These are phyloP conservation scores for Salminus brasiliensis DNA, from an alignment of 2,113 vertebrate species.

Conservation along the genomic window DNA sequence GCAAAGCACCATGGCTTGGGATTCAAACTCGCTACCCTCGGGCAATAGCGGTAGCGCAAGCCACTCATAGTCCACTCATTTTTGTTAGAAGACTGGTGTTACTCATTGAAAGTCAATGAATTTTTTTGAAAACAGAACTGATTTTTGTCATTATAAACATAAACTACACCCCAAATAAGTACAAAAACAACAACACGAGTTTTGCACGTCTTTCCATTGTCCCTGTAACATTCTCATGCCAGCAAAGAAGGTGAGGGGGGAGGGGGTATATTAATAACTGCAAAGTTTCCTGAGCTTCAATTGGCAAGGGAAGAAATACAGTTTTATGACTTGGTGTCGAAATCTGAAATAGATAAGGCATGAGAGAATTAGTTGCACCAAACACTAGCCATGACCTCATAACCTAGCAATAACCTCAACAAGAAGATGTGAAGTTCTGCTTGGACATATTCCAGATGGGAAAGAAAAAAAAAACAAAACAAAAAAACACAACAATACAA, in stretches of 20 bases:
- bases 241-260: no score
- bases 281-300: not conserved
- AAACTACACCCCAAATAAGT: no score
- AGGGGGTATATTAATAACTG: no score
- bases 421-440: constrained; percentile 39
- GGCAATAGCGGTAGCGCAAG: no score
- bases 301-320: constrained; percentile 1
- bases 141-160: no score
- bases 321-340: constrained; percentile 47
- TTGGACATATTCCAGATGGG: constrained; percentile 37
- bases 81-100: no score
- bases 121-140: no score
- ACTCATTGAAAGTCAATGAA: no score
- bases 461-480: not conserved
- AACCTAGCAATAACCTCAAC: constrained; percentile 31
- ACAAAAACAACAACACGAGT: no score
- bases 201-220: not conserved
- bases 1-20: no score
- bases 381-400: constrained; percentile 31
- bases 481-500: not conserved
- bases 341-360: constrained; percentile 39
- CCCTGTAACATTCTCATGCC: constrained; percentile 6
- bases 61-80: no score
- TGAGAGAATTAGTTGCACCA: not conserved
- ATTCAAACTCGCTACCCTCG: no score